These are phyloP conservation scores for Cathartes aura DNA, from an alignment of 2,113 vertebrate species.

Conservation along the genomic window DNA sequence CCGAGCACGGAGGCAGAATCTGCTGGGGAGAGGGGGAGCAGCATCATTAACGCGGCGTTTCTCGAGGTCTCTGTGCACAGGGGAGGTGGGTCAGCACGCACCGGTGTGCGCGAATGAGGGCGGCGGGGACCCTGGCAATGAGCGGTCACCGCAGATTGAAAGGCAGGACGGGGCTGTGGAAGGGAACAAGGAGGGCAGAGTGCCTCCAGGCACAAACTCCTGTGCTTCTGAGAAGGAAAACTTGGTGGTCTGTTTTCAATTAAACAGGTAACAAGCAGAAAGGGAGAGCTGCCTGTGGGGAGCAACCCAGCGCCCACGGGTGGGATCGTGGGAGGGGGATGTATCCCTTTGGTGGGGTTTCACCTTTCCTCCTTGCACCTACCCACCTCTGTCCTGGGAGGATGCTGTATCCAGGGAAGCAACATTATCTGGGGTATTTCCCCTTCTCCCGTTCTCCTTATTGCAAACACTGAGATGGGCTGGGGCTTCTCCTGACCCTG, in stretches of 20 bases:
- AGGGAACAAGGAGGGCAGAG: neutral
- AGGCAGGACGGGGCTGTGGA: neutral
- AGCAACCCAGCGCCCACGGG: accelerated
- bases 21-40: neutral
- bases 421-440: neutral
- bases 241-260: neutral
- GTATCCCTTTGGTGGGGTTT: neutral
- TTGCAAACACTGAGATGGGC: neutral
- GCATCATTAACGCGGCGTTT: neutral
- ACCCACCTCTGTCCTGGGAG: neutral
- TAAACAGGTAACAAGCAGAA: neutral
- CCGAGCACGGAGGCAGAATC: accelerated
- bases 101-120: neutral
- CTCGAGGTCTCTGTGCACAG: neutral
- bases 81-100: neutral
- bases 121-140: neutral
- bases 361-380: neutral
- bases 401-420: neutral
- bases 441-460: neutral
- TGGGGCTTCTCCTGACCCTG: neutral
- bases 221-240: neutral
- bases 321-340: neutral
- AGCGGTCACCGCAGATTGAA: accelerated
- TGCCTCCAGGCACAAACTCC: neutral
- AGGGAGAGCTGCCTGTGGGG: accelerated